A percentile compares a stretch with the other conserved stretches of the same genome.
phyloP scores from a whole-genome alignment of 2,888 invertebrate species.

The Aphidius colemani region DNA sequence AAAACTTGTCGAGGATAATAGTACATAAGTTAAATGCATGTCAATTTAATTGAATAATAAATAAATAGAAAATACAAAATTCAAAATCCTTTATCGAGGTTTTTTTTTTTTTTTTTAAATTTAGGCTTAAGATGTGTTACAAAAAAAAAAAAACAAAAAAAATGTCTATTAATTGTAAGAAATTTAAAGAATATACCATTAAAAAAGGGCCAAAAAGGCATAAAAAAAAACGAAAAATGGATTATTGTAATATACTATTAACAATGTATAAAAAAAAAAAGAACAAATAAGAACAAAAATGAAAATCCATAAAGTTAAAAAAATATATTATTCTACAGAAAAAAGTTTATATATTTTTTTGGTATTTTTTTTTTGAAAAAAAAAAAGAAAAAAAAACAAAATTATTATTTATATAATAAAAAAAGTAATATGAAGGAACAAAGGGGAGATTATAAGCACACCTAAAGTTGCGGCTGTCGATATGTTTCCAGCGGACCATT shows the following conservation, averaged over 20 bases:
- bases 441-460: conserved; percentile 28
- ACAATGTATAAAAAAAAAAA: conserved; percentile 5
- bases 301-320: neutral
- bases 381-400: too few relatives aligned
- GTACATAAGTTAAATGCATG: too few relatives aligned
- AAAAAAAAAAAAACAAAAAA: conserved; percentile 1
- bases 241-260: neutral
- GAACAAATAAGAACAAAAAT: neutral
- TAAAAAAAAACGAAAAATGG: conserved; percentile 3
- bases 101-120: too few relatives aligned
- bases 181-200: neutral
- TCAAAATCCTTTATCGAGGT: neutral
- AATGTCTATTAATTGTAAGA: neutral
- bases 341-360: neutral
- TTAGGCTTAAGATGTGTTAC: conserved; percentile 11
- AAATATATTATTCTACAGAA: conserved; percentile 18
- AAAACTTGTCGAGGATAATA: too few relatives aligned
- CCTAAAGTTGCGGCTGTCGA: conserved; percentile 60
- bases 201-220: conserved; percentile 5
- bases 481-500: conserved; percentile 60
- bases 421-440: neutral
- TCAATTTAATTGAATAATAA: neutral
- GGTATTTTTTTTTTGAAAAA: too few relatives aligned
- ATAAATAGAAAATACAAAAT: conserved; percentile 2
- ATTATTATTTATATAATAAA: conserved; percentile 3